A percentile compares a stretch with the other conserved stretches of the same genome.
Conservation (phyloP, 2,888 invertebrate species). For the Endomychus coccineus region DNA sequence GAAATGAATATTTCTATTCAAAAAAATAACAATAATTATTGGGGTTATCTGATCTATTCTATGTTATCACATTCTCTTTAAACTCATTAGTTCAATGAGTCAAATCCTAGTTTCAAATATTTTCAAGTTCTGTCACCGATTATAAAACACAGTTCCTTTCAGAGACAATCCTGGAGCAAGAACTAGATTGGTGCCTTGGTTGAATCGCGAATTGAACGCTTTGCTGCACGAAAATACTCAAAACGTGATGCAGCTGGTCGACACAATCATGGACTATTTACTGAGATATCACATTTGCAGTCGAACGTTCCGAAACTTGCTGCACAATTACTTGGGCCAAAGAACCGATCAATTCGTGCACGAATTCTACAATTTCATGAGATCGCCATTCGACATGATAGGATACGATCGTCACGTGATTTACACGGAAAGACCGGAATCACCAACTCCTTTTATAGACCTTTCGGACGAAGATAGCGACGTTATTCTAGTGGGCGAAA, state of each 20-base stretch:
- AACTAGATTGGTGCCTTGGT: slow-evolving; percentile 79
- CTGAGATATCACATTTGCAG: slow-evolving; percentile 60
- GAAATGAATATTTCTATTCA: too few species aligned
- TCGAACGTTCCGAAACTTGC: slow-evolving; percentile 60
- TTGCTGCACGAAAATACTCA: slow-evolving; percentile 59
- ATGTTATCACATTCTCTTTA: too few species aligned
- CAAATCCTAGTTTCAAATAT: too few species aligned
- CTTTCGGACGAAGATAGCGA: slow-evolving; percentile 38
- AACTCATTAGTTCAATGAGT: too few species aligned
- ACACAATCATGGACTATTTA: slow-evolving; percentile 63
- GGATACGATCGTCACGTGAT: slow-evolving; percentile 70
- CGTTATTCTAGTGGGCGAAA: slow-evolving; percentile 32
- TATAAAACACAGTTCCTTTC: slow-evolving; percentile 27
- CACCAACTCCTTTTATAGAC: slow-evolving; percentile 23
- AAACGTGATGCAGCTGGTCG: slow-evolving; percentile 56
- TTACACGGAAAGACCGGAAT: slow-evolving; percentile 46
- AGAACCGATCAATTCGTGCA: slow-evolving; percentile 83
- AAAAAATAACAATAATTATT: too few species aligned
- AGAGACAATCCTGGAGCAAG: slow-evolving; percentile 73
- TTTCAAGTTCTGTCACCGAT: too few species aligned
- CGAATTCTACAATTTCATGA: slow-evolving; percentile 79
- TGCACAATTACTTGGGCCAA: slow-evolving; percentile 61
- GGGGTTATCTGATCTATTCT: too few species aligned
- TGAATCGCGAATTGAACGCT: slow-evolving; percentile 77
- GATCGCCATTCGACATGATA: slow-evolving; percentile 78